Evolutionary conservation across 2,888 invertebrate species (phyloP), one percentile per base, ranked within the genome.

Genomic region (Lepidochrysops patricia): DNA sequence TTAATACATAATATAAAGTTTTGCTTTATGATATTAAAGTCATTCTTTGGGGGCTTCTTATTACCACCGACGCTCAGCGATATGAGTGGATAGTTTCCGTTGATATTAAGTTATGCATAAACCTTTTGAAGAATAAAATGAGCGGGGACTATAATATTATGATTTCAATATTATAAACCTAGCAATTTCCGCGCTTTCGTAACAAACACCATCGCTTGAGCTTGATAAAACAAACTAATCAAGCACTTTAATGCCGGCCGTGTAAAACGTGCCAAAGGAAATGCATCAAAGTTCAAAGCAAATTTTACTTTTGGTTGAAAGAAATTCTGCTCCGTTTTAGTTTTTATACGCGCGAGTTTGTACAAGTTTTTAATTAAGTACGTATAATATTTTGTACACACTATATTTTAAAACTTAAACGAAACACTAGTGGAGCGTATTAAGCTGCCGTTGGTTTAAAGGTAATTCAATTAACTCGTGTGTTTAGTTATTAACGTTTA

Each of bases 251-350:
- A 32, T 54, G 29, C 32, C 32, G 2, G 19, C 54, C 12, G 54
- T 54, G 32, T 54, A 29, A 54, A 54, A 54, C 54, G 54, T 54
- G 32, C 54, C 32, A 54, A 54, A 54, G 29, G 32, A 54, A 54
- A 19, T 54, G 32, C 19, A 32, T 32, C 19, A 54, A 54, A 54
- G 32, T 32, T 54, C 54, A 54, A 54, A 54, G 54, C 54, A 54
- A 5, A 27, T 54, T 54, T 32, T 32, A 54, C 54, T 54, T 54
- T 54, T 54, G 54, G 54, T 19, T 19, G 19, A 54, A 54, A 54
- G 54, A 54, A 54, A 29, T 27, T 29, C 27, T 27, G 15, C 29
- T 29, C 32, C 29, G 23, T 19, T 54, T 54, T 32, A 54, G 32
- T 29, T 32, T 32, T 54, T 52, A 52, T 27, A 52, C 26, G 52